Percentiles rank a stretch among this genome's conserved stretches.
Evolutionary conservation across 2,797 vertebrate genomes (phyloP).

Genomic region (Myiothlypis coronata): DNA sequence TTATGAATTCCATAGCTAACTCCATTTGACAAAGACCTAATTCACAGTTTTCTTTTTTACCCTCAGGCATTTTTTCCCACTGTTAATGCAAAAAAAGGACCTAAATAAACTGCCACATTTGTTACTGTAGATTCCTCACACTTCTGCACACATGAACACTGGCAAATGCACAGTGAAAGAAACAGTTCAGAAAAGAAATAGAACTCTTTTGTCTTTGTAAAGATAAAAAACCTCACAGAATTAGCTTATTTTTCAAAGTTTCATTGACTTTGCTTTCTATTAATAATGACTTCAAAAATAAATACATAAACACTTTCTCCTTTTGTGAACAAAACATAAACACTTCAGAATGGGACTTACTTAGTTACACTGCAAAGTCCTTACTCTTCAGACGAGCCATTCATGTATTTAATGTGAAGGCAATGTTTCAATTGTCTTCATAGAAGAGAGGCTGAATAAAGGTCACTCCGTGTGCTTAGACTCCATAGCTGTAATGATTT

Average conservation of each 20-base stretch:
- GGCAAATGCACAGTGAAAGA: neutral
- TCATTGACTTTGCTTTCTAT: neutral
- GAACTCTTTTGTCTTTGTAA: neutral
- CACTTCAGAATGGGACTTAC: neutral
- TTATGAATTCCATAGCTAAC: neutral
- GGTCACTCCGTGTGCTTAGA: neutral
- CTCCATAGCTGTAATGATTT: neutral
- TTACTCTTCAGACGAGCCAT: neutral
- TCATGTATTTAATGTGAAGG: neutral
- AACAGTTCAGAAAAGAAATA: neutral
- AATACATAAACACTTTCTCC: neutral
- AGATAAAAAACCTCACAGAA: neutral
- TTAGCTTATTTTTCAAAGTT: neutral
- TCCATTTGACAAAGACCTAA: constrained; percentile 21
- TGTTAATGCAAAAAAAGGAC: neutral
- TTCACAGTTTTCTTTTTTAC: neutral
- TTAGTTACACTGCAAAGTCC: neutral
- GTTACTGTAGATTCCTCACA: neutral
- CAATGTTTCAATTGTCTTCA: neutral
- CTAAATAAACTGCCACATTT: neutral
- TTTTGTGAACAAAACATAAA: neutral
- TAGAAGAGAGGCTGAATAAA: neutral
- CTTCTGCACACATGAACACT: neutral
- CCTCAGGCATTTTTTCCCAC: neutral
- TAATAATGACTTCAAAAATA: neutral